Conservation (phyloP, 2,113 vertebrate genomes). For the Seriola dumerili region DNA sequence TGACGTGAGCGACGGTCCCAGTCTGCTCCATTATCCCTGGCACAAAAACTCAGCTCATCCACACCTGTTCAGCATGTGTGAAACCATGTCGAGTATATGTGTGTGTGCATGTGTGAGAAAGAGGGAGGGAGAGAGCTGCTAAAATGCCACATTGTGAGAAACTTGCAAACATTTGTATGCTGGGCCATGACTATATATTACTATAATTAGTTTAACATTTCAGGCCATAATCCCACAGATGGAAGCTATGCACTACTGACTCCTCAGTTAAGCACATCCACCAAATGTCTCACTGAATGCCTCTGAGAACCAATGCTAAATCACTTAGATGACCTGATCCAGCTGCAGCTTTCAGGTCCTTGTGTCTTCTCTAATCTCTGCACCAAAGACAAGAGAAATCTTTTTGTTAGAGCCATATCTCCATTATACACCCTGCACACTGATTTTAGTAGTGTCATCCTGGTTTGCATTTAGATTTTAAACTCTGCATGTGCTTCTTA, state of each 20-base stretch:
- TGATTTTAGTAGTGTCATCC: background rate
- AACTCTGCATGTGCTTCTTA: background rate
- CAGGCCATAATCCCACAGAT: constrained; percentile 42
- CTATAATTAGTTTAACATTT: constrained; percentile 48
- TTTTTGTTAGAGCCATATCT: background rate
- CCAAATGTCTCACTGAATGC: constrained; percentile 49
- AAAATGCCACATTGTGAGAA: constrained; percentile 21
- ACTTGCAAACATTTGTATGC: constrained; percentile 2
- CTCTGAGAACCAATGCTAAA: constrained; percentile 51
- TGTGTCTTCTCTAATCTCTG: background rate
- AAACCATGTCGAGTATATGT: background rate
- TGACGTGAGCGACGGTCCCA: background rate
- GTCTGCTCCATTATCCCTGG: background rate
- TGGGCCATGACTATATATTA: constrained; percentile 4
- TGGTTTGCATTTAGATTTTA: background rate
- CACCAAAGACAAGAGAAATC: constrained; percentile 13
- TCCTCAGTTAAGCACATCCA: constrained; percentile 45
- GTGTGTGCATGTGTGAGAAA: background rate
- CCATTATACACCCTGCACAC: background rate
- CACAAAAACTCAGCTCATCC: background rate
- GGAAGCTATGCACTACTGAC: constrained; percentile 50
- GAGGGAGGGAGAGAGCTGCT: background rate
- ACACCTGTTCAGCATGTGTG: constrained; percentile 17
- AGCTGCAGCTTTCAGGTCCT: constrained; percentile 13
- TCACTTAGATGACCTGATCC: constrained; percentile 44